These are phyloP conservation scores for Drosophila elegans DNA, from an alignment of 1,140 invertebrate genomes.

Conservation along the genomic window DNA sequence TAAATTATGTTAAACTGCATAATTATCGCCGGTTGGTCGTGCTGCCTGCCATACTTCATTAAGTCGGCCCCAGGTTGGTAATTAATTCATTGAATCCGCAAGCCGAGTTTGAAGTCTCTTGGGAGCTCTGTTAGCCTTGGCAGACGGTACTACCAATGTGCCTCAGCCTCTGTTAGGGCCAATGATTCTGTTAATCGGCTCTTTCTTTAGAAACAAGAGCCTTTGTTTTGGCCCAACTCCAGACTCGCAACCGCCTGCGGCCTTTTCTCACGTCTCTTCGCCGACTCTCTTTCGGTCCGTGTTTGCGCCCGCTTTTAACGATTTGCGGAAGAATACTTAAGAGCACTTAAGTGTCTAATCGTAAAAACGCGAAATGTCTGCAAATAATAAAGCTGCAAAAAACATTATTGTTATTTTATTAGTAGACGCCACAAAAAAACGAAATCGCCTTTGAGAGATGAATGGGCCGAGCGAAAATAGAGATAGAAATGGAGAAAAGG, in stretches of 20 bases:
- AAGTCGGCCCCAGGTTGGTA: slow-evolving; percentile 34
- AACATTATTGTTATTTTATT: slow-evolving; percentile 52
- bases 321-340: slow-evolving; percentile 79
- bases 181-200: slow-evolving; percentile 22
- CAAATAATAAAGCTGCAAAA: slow-evolving; percentile 75
- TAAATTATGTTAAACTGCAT: slow-evolving; percentile 56
- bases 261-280: slow-evolving; percentile 52
- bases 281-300: slow-evolving; percentile 7
- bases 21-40: slow-evolving; percentile 50
- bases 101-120: slow-evolving; percentile 1
- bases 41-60: slow-evolving; percentile 29
- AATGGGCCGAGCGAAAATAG: slow-evolving; percentile 31
- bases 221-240: slow-evolving; percentile 21
- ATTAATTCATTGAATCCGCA: slow-evolving; percentile 49
- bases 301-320: slow-evolving; percentile 41
- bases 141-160: background rate
- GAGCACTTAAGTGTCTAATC: slow-evolving; percentile 71
- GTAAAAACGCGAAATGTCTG: slow-evolving; percentile 71
- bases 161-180: slow-evolving; percentile 23
- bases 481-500: slow-evolving; percentile 36
- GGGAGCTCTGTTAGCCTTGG: slow-evolving; percentile 21
- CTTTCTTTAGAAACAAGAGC: slow-evolving; percentile 12
- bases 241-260: slow-evolving; percentile 26
- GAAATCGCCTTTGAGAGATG: slow-evolving; percentile 59
- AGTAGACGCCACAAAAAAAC: slow-evolving; percentile 59